Conservation (phyloP, 2,888 invertebrate species). For the Seira ritae region DNA sequence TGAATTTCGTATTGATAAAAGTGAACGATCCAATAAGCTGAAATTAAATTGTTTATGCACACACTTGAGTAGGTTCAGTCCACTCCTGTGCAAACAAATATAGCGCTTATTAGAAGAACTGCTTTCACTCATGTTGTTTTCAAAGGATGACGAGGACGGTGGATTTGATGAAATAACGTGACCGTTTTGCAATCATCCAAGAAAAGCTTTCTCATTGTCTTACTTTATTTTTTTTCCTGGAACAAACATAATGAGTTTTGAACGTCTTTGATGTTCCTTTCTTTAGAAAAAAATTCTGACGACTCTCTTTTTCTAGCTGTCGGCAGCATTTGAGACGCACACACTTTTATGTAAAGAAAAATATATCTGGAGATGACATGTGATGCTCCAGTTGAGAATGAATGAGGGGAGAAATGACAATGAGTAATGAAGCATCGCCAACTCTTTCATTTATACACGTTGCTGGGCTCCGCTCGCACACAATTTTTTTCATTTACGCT, state of each 20-base stretch:
- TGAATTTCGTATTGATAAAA: too few species aligned
- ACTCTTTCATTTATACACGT: constrained; percentile 28
- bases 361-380: not conserved
- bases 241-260: too few species aligned
- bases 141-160: too few species aligned
- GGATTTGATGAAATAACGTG: too few species aligned
- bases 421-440: constrained; percentile 56
- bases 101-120: too few species aligned
- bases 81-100: too few species aligned
- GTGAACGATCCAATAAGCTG: too few species aligned
- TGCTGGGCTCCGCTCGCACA: constrained; percentile 19
- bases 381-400: constrained; percentile 36
- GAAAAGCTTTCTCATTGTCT: not conserved
- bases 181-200: too few species aligned
- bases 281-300: not conserved
- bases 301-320: constrained; percentile 6
- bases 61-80: too few species aligned
- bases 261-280: not conserved
- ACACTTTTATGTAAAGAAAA: not conserved
- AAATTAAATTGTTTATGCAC: too few species aligned
- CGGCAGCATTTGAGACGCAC: not conserved
- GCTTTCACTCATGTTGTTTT: too few species aligned
- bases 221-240: not conserved
- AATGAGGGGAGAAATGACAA: constrained; percentile 55
- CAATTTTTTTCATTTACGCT: constrained; percentile 18